A percentile compares a stretch with the other conserved stretches of the same genome.
Evolutionary conservation across 2,797 vertebrate species (phyloP).

Genomic region (Octomys mimax): DNA sequence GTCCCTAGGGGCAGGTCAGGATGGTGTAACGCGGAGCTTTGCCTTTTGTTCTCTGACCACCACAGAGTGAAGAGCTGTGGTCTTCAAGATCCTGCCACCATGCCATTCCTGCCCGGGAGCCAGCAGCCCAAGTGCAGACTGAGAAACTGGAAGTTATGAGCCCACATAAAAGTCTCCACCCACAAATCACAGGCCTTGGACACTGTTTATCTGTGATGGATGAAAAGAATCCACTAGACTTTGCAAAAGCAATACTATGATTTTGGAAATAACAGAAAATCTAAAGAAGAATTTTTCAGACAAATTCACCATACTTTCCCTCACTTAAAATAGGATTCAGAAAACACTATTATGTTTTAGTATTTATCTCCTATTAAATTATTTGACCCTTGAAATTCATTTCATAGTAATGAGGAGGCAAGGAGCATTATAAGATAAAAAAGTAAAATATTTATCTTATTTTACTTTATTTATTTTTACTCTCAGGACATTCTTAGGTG

Average conservation of each 20-base stretch:
- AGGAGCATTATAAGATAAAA: background rate
- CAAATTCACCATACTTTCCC: background rate
- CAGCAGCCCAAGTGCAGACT: background rate
- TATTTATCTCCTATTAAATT: background rate
- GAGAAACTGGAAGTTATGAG: background rate
- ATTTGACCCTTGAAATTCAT: background rate
- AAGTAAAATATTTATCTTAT: background rate
- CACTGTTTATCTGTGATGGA: background rate
- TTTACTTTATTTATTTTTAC: constrained; percentile 62
- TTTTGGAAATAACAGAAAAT: background rate
- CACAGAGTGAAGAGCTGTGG: background rate
- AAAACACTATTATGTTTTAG: background rate
- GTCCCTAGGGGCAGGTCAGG: background rate
- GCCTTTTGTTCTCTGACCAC: background rate
- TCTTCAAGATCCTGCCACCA: background rate
- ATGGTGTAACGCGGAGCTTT: background rate
- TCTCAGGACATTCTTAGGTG: constrained; percentile 95
- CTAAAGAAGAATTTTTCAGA: background rate
- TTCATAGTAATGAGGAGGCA: background rate
- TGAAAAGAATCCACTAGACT: background rate
- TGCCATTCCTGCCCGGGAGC: background rate
- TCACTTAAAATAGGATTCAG: background rate
- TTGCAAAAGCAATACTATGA: background rate
- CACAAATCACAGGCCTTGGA: background rate
- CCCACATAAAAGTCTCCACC: background rate